Percentiles rank a stretch among this genome's conserved stretches.
These are phyloP conservation scores for Aphelocoma californica DNA, from an alignment of 2,797 vertebrate genomes.

Conservation along the genomic window DNA sequence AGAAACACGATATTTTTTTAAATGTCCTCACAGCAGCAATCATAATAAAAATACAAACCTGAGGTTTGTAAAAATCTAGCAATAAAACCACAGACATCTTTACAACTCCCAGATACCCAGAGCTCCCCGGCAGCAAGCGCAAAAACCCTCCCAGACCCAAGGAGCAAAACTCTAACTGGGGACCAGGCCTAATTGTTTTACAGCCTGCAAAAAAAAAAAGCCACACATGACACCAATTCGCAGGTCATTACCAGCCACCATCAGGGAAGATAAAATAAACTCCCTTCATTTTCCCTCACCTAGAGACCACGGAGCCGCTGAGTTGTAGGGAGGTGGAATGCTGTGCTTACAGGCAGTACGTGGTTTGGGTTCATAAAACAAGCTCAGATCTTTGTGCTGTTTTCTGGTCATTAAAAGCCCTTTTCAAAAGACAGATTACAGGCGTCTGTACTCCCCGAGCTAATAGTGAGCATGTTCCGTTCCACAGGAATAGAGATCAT, in stretches of 20 bases:
- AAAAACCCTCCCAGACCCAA: not conserved
- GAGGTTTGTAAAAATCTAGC: conserved; percentile 48
- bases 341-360: not conserved
- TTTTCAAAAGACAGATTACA: not conserved
- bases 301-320: not conserved
- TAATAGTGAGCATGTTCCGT: not conserved
- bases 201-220: not conserved
- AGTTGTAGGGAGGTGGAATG: not conserved
- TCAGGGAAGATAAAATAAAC: conserved; percentile 35
- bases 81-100: conserved; percentile 61
- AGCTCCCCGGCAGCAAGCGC: not conserved
- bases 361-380: not conserved
- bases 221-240: not conserved
- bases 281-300: not conserved
- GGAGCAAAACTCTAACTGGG: not conserved
- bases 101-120: conserved; percentile 34
- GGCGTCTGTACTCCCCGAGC: not conserved
- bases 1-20: not conserved
- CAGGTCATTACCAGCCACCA: conserved; percentile 4
- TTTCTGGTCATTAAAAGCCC: not conserved
- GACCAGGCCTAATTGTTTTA: conserved; percentile 42
- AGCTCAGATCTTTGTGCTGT: not conserved
- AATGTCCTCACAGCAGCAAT: conserved; percentile 31
- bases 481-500: conserved; percentile 1
- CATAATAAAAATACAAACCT: conserved; percentile 46